These are phyloP conservation scores for Trachelus troglodyta DNA, from an alignment of 2,888 invertebrate genomes.

Conservation along the genomic window DNA sequence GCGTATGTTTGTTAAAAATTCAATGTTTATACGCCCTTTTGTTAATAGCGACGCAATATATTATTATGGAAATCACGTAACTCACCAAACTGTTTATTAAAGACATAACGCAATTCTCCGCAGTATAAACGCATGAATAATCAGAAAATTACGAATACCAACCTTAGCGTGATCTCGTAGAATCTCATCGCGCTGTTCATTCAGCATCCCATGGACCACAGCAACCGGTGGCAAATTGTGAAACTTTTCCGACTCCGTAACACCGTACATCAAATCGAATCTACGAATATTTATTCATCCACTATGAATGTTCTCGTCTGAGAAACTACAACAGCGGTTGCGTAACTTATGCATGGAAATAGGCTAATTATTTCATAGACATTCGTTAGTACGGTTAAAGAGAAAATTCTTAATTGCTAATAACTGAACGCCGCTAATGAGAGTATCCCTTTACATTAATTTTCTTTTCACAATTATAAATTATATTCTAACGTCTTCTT, in stretches of 20 bases:
- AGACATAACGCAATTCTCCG: neutral
- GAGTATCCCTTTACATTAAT: too few species aligned
- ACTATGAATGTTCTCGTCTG: neutral
- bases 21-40: too few species aligned
- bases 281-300: constrained; percentile 64
- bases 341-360: neutral
- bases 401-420: neutral
- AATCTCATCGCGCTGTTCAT: constrained; percentile 80
- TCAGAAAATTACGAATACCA: constrained; percentile 15
- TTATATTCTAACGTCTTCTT: too few species aligned
- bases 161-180: constrained; percentile 78
- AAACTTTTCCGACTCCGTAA: constrained; percentile 85
- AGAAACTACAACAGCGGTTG: neutral
- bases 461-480: too few species aligned
- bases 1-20: too few species aligned
- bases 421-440: too few species aligned
- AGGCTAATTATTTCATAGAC: neutral
- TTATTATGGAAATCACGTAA: neutral
- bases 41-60: too few species aligned
- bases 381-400: neutral
- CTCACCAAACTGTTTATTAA: neutral
- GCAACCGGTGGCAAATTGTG: constrained; percentile 80
- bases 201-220: constrained; percentile 78
- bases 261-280: constrained; percentile 88
- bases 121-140: neutral